Evolutionary conservation across 2,113 vertebrate species (phyloP).

Genomic region (Tapirus terrestris): DNA sequence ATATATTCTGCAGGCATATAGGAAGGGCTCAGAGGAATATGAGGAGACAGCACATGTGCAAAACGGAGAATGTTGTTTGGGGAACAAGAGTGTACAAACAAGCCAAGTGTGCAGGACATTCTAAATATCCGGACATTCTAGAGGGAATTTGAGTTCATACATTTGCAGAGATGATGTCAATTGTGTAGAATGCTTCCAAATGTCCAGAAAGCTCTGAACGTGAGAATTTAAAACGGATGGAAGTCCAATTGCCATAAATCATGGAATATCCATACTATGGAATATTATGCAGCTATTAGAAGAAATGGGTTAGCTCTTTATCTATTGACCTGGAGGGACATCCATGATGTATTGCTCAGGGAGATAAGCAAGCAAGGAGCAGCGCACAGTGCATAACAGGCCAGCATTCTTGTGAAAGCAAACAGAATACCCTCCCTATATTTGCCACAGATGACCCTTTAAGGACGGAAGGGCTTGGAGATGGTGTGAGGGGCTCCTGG

Average conservation of each 20-base stretch:
- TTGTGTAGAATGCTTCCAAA: conserved; percentile 12
- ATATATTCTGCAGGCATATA: not conserved
- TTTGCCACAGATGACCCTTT: fast-evolving
- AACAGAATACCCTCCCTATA: not conserved
- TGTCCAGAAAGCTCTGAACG: not conserved
- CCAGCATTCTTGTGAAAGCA: fast-evolving
- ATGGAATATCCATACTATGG: not conserved
- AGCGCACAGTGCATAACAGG: fast-evolving
- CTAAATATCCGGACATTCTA: not conserved
- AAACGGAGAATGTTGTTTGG: not conserved
- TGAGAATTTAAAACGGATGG: not conserved
- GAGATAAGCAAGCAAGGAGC: not conserved
- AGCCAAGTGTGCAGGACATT: not conserved
- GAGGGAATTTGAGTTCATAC: not conserved
- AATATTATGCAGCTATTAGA: not conserved
- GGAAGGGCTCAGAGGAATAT: not conserved
- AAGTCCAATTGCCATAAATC: not conserved
- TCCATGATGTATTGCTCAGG: fast-evolving
- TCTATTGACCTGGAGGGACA: not conserved
- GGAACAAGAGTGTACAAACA: not conserved
- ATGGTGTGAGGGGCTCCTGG: not conserved
- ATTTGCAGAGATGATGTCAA: not conserved
- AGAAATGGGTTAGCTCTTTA: not conserved
- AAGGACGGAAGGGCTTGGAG: not conserved
- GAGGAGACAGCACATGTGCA: not conserved